Evolutionary conservation across 2,113 vertebrate genomes (phyloP).

Genomic region (Equus quagga): DNA sequence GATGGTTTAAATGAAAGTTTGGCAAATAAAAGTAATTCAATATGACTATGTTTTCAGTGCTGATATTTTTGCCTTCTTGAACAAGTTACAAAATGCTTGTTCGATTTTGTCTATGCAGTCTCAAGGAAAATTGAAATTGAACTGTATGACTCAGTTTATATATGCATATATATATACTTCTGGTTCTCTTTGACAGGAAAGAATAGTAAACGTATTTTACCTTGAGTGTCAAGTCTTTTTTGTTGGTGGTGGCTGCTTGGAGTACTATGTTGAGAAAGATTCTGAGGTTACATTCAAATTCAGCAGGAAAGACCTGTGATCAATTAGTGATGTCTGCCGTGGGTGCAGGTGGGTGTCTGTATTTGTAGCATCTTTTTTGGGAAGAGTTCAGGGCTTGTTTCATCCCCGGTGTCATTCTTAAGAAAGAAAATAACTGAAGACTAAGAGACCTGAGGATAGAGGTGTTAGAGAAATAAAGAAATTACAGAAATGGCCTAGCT

Average conservation of each 20-base stretch:
- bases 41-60: neutral
- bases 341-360: too few species aligned
- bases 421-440: neutral
- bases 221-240: neutral
- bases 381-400: neutral
- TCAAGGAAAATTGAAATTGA: neutral
- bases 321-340: neutral
- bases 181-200: neutral
- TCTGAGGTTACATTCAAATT: neutral
- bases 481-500: neutral
- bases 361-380: neutral
- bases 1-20: neutral
- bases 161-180: neutral
- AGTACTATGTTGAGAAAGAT: neutral
- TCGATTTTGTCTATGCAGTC: neutral
- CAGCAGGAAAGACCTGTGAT: neutral
- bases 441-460: neutral
- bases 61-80: neutral
- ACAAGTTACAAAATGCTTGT: neutral
- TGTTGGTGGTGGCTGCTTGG: neutral
- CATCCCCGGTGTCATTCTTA: neutral
- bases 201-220: neutral
- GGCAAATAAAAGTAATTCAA: slow-evolving; percentile 26
- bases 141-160: neutral
- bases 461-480: neutral